Conservation (phyloP, 2,797 vertebrate species). For the Semotilus atromaculatus region DNA sequence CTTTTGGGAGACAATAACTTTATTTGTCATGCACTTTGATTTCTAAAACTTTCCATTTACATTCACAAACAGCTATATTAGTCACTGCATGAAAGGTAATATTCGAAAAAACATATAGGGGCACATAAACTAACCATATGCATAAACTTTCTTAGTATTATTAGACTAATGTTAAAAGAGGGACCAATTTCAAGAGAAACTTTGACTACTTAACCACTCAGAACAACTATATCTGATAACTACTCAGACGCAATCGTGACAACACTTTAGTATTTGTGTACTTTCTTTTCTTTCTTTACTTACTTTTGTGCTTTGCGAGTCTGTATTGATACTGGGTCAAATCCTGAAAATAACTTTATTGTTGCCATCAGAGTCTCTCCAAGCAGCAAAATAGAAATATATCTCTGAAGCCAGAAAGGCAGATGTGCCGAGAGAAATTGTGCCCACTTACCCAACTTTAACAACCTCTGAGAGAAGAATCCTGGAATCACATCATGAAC, state of each 20-base stretch:
- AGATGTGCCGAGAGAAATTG: slow-evolving; percentile 74
- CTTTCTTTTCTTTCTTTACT: background rate
- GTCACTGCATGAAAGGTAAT: too few relatives aligned
- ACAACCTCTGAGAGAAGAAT: slow-evolving; percentile 27
- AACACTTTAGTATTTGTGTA: background rate
- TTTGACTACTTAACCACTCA: background rate
- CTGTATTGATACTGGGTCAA: slow-evolving; percentile 57
- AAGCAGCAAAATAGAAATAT: slow-evolving; percentile 70
- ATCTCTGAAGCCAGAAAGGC: slow-evolving; percentile 77
- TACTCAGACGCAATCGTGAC: background rate
- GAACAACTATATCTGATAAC: background rate
- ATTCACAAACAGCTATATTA: too few relatives aligned
- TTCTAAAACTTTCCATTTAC: too few relatives aligned
- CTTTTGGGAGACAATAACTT: too few relatives aligned
- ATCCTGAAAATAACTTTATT: slow-evolving; percentile 65
- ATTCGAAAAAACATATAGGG: too few relatives aligned
- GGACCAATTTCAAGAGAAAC: background rate
- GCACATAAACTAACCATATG: too few relatives aligned
- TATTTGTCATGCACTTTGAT: too few relatives aligned
- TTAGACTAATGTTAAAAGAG: too few relatives aligned
- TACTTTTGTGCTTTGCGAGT: background rate
- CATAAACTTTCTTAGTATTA: too few relatives aligned
- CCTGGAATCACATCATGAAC: slow-evolving; percentile 45
- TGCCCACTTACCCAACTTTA: slow-evolving; percentile 60
- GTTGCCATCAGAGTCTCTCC: slow-evolving; percentile 71